phyloP scores from a whole-genome alignment of 2,888 invertebrate genomes.

The Fragum whitleyi region DNA sequence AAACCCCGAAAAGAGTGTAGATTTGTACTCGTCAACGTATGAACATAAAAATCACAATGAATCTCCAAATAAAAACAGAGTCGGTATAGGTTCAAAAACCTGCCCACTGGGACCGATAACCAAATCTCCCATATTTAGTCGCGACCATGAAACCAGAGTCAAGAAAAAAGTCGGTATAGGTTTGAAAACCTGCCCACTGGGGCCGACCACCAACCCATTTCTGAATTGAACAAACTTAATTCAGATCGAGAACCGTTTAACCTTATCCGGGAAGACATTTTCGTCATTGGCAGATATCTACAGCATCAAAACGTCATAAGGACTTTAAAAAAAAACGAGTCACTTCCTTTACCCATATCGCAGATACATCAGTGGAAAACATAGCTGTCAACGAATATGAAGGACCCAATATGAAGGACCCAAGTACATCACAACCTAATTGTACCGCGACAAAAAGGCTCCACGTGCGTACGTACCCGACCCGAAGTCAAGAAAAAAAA shows the following conservation, averaged over 20 bases:
- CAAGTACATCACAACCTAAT: not conserved
- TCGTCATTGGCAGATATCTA: not conserved
- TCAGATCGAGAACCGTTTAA: not conserved
- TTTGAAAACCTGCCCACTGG: too few relatives aligned
- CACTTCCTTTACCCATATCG: not conserved
- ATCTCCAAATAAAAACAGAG: too few relatives aligned
- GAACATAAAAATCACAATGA: too few relatives aligned
- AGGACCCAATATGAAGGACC: not conserved
- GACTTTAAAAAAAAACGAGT: slow-evolving; percentile 17
- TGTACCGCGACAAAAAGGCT: not conserved
- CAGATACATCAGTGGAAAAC: not conserved
- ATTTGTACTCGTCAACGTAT: too few relatives aligned
- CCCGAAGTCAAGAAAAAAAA: not conserved
- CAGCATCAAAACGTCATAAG: not conserved
- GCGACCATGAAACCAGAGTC: too few relatives aligned
- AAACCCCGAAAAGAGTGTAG: too few relatives aligned
- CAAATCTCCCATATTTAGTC: too few relatives aligned
- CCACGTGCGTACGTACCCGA: not conserved
- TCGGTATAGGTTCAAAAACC: too few relatives aligned
- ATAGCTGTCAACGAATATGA: not conserved
- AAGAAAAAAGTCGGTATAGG: too few relatives aligned
- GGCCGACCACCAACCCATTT: too few relatives aligned
- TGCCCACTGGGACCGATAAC: too few relatives aligned
- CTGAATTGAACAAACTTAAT: not conserved
- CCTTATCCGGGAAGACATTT: not conserved